These are phyloP conservation scores for Chironomus riparius DNA, from an alignment of 2,888 invertebrate genomes.

Conservation along the genomic window DNA sequence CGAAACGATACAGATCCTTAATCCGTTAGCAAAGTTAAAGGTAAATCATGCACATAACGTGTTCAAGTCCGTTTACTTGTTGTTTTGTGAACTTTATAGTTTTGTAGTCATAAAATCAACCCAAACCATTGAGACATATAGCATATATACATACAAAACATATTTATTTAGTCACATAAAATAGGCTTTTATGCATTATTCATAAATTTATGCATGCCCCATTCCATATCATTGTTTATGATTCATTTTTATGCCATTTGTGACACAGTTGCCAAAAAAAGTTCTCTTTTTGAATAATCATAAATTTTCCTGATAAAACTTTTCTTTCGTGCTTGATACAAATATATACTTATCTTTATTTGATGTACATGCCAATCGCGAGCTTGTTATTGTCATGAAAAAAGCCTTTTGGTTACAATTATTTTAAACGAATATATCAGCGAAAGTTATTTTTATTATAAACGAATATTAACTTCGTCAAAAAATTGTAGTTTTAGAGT, in stretches of 20 bases:
- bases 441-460: too few species aligned
- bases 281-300: not conserved
- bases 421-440: too few species aligned
- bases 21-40: conserved; percentile 41
- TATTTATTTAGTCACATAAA: not conserved
- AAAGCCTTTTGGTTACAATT: too few species aligned
- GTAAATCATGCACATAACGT: conserved; percentile 33
- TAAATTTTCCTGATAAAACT: not conserved
- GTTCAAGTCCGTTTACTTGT: not conserved
- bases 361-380: too few species aligned
- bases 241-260: conserved; percentile 5
- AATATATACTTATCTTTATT: not conserved
- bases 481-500: too few species aligned
- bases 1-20: conserved; percentile 41
- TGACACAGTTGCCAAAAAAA: conserved; percentile 17
- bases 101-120: too few species aligned
- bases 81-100: not conserved
- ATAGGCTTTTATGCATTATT: not conserved
- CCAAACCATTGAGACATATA: not conserved
- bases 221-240: not conserved
- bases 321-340: not conserved
- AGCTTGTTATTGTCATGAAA: too few species aligned
- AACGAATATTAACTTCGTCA: too few species aligned
- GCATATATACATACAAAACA: not conserved
- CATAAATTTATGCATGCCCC: not conserved